A percentile compares a stretch with the other conserved stretches of the same genome.
Conservation (phyloP, 2,888 invertebrate species). For the Neoitamus cyanurus region DNA sequence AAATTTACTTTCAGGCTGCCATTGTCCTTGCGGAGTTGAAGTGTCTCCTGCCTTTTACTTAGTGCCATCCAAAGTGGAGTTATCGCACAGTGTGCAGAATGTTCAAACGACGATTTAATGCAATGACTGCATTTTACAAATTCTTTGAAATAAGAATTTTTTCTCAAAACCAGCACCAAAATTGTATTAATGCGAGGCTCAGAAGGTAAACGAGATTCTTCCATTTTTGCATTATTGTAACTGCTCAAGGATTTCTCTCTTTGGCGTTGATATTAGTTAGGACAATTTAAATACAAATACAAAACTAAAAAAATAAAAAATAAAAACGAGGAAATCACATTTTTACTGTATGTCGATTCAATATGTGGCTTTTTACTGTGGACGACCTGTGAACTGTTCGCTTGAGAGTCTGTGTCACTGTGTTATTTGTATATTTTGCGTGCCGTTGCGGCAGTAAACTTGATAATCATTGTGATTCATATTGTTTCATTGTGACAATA, state of each 20-base stretch:
- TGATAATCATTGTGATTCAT: slow-evolving; percentile 30
- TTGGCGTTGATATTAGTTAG: neutral
- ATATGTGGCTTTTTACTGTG: neutral
- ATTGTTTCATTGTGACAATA: slow-evolving; percentile 21
- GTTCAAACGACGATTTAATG: slow-evolving; percentile 82
- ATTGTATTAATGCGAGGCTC: neutral
- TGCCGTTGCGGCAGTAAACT: neutral
- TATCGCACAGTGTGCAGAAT: slow-evolving; percentile 88
- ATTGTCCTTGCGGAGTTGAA: slow-evolving; percentile 90
- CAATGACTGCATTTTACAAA: neutral
- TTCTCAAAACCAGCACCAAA: neutral
- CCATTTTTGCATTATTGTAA: slow-evolving; percentile 5
- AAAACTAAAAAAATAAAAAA: neutral
- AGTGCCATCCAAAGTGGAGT: slow-evolving; percentile 90
- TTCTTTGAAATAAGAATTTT: neutral
- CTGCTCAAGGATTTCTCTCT: neutral
- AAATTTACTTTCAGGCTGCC: slow-evolving; percentile 72
- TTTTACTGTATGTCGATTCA: neutral
- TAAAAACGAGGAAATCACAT: neutral
- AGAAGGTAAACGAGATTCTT: slow-evolving; percentile 10
- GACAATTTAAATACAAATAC: neutral
- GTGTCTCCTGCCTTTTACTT: slow-evolving; percentile 93
- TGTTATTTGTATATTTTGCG: slow-evolving; percentile 22
- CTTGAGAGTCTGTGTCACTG: slow-evolving; percentile 22
- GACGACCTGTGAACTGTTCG: neutral